A percentile compares a stretch with the other conserved stretches of the same genome.
These are phyloP conservation scores for Rattus rattus DNA, from an alignment of 2,113 vertebrate species.

Conservation along the genomic window DNA sequence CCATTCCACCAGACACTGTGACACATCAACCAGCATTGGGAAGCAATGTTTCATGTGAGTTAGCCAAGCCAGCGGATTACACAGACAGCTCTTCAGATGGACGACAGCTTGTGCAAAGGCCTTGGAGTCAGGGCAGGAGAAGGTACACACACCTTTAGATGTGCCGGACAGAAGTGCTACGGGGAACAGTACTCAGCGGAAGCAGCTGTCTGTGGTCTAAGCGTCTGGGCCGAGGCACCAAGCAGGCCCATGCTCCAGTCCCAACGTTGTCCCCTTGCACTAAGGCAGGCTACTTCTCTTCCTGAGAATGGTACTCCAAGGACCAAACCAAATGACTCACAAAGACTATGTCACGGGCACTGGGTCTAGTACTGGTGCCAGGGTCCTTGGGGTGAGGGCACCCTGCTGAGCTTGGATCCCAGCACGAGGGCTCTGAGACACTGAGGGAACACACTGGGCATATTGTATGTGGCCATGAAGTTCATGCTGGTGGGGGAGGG, in stretches of 20 bases:
- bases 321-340: not conserved
- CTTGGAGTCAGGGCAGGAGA: not conserved
- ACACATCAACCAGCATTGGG: not conserved
- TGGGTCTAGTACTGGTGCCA: not conserved
- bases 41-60: not conserved
- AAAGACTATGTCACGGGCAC: not conserved
- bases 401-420: not conserved
- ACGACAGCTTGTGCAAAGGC: not conserved
- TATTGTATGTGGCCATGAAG: not conserved
- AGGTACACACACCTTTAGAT: not conserved
- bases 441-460: no score
- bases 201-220: not conserved
- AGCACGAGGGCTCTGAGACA: not conserved
- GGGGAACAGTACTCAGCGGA: no score
- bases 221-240: not conserved
- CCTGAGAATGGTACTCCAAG: not conserved
- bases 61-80: not conserved
- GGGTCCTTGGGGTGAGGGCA: not conserved
- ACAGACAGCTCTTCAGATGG: fast-evolving
- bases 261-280: not conserved
- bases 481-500: not conserved
- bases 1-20: not conserved
- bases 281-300: no score
- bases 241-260: no score
- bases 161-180: no score